These are phyloP conservation scores for Crepidodera aurea DNA, from an alignment of 2,888 invertebrate species.

Conservation along the genomic window DNA sequence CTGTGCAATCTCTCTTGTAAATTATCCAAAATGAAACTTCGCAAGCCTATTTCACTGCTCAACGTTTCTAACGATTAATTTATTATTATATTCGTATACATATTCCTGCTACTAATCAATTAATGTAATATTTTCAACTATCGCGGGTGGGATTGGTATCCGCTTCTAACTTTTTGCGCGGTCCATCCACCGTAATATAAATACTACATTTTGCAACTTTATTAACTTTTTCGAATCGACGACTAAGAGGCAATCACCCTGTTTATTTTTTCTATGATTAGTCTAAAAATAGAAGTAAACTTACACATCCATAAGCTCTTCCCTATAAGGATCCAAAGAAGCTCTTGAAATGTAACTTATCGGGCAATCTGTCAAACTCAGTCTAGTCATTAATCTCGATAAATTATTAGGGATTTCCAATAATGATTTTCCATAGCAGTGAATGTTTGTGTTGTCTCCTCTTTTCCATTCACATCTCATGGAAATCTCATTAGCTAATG, in stretches of 20 bases:
- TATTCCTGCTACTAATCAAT: too few species aligned
- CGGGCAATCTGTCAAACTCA: conserved; percentile 57
- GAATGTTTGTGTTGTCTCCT: conserved; percentile 42
- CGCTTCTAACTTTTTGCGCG: too few species aligned
- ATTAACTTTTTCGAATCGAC: too few species aligned
- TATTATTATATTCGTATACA: too few species aligned
- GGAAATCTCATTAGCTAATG: neutral
- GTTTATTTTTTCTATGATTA: neutral
- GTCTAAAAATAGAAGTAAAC: conserved; percentile 47
- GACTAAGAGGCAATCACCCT: too few species aligned
- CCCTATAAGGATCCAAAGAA: conserved; percentile 55
- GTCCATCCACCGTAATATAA: too few species aligned
- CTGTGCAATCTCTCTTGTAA: too few species aligned
- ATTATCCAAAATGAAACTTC: too few species aligned
- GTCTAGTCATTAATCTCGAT: conserved; percentile 49
- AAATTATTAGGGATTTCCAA: conserved; percentile 53
- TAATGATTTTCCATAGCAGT: conserved; percentile 54
- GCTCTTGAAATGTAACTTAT: conserved; percentile 51
- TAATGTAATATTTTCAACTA: too few species aligned
- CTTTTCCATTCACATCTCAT: conserved; percentile 40
- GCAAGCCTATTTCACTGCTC: too few species aligned
- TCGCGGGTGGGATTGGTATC: too few species aligned
- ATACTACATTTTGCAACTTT: neutral
- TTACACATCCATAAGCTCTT: conserved; percentile 59
- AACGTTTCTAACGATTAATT: too few species aligned